Percentiles rank a stretch among this genome's conserved stretches.
Conservation (phyloP, 2,888 invertebrate species). For the Oligia strigilis region DNA sequence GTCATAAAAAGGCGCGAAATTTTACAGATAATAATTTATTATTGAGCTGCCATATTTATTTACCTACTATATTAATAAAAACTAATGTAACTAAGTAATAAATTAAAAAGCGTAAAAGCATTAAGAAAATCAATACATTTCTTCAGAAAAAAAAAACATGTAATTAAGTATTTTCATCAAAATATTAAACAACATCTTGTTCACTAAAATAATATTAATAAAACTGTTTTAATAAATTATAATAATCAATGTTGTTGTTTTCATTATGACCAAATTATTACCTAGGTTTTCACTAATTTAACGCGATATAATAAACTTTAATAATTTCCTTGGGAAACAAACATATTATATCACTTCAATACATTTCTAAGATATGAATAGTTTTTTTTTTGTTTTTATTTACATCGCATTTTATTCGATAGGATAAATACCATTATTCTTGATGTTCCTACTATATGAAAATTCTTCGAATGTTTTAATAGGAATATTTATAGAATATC, state of each 20-base stretch:
- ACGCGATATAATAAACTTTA: conserved; percentile 87
- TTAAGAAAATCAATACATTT: background rate
- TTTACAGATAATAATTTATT: conserved; percentile 42
- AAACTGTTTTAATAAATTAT: conserved; percentile 26
- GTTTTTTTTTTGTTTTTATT: conserved; percentile 80
- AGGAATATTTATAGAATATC: conserved; percentile 66
- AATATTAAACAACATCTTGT: conserved; percentile 16
- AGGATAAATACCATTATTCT: conserved; percentile 67
- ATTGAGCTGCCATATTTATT: conserved; percentile 56
- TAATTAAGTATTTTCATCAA: conserved; percentile 26
- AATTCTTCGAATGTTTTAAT: conserved; percentile 63
- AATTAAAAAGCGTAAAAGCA: conserved; percentile 1
- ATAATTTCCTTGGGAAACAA: conserved; percentile 89
- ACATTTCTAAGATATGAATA: conserved; percentile 89
- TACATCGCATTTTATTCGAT: conserved; percentile 77
- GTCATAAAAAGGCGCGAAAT: conserved; percentile 48
- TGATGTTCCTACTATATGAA: conserved; percentile 66
- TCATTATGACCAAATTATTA: conserved; percentile 73
- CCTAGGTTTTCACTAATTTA: conserved; percentile 85
- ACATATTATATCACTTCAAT: conserved; percentile 86
- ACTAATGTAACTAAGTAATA: conserved; percentile 19
- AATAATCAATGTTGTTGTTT: conserved; percentile 58
- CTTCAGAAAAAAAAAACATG: conserved; percentile 11
- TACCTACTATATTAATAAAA: conserved; percentile 24
- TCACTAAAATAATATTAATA: conserved; percentile 22